Evolutionary conservation across 1,140 invertebrate species (phyloP).

Genomic region (Lepidurus packardi): DNA sequence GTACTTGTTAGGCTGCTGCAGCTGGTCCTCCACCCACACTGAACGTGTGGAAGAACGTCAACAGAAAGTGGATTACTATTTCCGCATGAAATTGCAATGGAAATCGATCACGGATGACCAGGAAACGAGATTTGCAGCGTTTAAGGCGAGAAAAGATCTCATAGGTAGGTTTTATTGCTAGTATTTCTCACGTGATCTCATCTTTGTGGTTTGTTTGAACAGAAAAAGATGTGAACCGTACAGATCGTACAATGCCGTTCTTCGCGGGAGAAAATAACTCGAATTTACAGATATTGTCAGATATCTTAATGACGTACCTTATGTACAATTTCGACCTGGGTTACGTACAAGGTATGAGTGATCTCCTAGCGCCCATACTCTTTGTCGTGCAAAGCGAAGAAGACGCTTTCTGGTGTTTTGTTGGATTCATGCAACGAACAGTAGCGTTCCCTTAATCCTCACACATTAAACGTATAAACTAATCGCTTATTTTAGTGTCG

Average conservation of each 20-base stretch:
- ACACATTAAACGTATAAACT: too few species aligned
- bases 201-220: conserved; percentile 9
- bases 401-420: conserved; percentile 99
- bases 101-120: conserved; percentile 78
- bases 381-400: conserved; percentile 85
- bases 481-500: conserved; percentile 55
- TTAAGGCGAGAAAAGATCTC: conserved; percentile 83
- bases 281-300: conserved; percentile 75
- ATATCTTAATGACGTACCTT: conserved; percentile 97
- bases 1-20: conserved; percentile 82
- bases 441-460: conserved; percentile 52
- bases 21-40: conserved; percentile 69
- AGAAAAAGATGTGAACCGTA: conserved; percentile 97
- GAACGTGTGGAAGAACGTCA: conserved; percentile 63
- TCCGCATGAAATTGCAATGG: conserved; percentile 95
- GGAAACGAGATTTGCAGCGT: conserved; percentile 80
- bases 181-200: not conserved
- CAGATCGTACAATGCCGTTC: conserved; percentile 85
- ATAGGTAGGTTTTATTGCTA: conserved; percentile 57
- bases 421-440: conserved; percentile 94
- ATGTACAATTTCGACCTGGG: conserved; percentile 99
- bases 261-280: conserved; percentile 86
- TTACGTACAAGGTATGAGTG: conserved; percentile 91
- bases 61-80: conserved; percentile 79
- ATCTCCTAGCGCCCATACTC: conserved; percentile 87